A percentile compares a stretch with the other conserved stretches of the same genome.
phyloP scores from a whole-genome alignment of 2,797 vertebrate species.

The Onychomys arenicola region DNA sequence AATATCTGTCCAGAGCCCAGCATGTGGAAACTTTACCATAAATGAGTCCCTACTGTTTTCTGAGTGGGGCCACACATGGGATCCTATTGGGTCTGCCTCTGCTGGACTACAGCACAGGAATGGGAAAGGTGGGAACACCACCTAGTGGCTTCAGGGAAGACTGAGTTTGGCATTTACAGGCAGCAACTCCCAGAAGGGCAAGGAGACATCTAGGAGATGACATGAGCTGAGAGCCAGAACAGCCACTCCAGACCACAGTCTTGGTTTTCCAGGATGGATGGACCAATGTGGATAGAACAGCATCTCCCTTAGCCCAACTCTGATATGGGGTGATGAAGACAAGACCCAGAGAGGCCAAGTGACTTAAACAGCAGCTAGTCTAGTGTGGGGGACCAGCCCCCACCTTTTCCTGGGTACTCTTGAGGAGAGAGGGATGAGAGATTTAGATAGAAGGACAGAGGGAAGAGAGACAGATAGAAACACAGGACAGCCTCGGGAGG shows the following conservation, averaged over 20 bases:
- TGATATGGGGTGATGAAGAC: neutral
- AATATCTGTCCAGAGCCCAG: neutral
- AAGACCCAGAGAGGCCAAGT: neutral
- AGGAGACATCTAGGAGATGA: conserved; percentile 22
- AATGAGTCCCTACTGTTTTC: neutral
- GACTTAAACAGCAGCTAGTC: neutral
- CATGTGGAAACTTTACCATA: neutral
- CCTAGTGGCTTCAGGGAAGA: neutral
- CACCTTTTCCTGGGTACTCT: no score
- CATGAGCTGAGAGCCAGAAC: neutral
- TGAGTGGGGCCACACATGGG: fast-evolving
- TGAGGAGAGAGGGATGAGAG: no score
- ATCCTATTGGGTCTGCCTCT: neutral
- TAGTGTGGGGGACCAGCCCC: neutral
- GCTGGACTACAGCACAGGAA: neutral
- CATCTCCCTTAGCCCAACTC: neutral
- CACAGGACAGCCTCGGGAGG: no score
- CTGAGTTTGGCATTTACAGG: neutral
- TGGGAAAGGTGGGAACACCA: neutral
- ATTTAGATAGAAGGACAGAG: no score
- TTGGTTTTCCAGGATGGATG: conserved; percentile 30
- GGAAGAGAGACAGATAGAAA: no score
- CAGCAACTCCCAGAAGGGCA: neutral
- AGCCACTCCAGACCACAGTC: neutral
- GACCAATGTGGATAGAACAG: neutral